Evolutionary conservation across 2,888 invertebrate species (phyloP).

Genomic region (Diaprepes abbreviatus): DNA sequence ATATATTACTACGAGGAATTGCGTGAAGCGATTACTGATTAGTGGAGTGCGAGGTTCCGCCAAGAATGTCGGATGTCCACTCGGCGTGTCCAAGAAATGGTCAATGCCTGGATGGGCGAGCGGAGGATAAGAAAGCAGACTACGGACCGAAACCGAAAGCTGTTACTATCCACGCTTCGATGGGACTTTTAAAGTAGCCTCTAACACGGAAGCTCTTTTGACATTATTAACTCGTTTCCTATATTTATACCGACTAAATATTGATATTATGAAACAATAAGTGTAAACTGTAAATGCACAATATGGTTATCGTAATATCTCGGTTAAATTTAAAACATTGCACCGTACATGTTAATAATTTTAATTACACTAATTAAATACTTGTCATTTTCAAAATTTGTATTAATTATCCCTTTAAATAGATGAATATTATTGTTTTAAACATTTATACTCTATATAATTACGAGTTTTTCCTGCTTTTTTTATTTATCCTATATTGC

Average conservation of each 20-base stretch:
- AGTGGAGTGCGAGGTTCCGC: slow-evolving; percentile 55
- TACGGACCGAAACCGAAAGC: slow-evolving; percentile 63
- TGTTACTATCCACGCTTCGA: slow-evolving; percentile 64
- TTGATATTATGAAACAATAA: background rate
- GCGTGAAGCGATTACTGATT: slow-evolving; percentile 57
- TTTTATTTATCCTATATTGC: no score
- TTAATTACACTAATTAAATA: no score
- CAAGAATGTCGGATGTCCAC: slow-evolving; percentile 58
- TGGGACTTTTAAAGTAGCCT: slow-evolving; percentile 60
- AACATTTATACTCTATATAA: no score
- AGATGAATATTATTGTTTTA: no score
- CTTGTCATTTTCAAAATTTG: no score
- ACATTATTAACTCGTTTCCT: slow-evolving; percentile 31
- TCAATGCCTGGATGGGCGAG: slow-evolving; percentile 54
- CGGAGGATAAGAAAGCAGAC: slow-evolving; percentile 63
- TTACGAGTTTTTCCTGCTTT: no score
- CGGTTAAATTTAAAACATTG: no score
- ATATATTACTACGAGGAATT: slow-evolving; percentile 51
- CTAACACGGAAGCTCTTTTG: slow-evolving; percentile 45
- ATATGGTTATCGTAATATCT: slow-evolving; percentile 1
- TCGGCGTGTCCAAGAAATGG: slow-evolving; percentile 59
- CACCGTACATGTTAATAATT: no score
- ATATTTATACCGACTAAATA: slow-evolving; percentile 13
- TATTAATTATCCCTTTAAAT: no score
- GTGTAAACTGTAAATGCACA: background rate